A percentile compares a stretch with the other conserved stretches of the same genome.
Evolutionary conservation across 2,797 vertebrate genomes (phyloP).

Genomic region (Sebastes oblongus): DNA sequence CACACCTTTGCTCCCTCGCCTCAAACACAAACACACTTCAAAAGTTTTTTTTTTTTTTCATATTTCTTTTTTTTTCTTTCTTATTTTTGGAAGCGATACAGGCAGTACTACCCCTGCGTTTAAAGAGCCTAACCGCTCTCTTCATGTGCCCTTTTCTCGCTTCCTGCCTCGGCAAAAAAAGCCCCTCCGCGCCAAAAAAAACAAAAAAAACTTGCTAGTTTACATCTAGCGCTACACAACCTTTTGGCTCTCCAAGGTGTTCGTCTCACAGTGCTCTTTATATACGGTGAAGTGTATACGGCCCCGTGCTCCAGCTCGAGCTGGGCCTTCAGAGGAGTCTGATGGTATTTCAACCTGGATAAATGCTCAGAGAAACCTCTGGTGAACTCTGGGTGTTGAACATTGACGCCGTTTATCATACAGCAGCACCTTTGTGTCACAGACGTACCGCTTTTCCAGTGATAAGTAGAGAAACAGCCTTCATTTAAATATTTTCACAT

Average conservation of each 20-base stretch:
- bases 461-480: not conserved
- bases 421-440: not conserved
- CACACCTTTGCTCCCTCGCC: constrained; percentile 80
- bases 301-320: constrained; percentile 19
- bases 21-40: constrained; percentile 79
- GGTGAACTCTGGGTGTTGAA: constrained; percentile 15
- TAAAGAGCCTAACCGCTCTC: constrained; percentile 73
- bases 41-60: constrained; percentile 57
- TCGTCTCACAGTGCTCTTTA: constrained; percentile 48
- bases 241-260: constrained; percentile 54
- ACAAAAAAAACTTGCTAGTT: constrained; percentile 39
- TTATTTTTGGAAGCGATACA: constrained; percentile 77
- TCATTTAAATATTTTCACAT: not conserved
- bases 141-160: constrained; percentile 71
- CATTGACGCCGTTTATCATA: not conserved
- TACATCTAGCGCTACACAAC: constrained; percentile 60
- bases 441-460: not conserved
- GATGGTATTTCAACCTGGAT: constrained; percentile 13
- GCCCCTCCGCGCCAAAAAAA: constrained; percentile 38
- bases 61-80: constrained; percentile 50
- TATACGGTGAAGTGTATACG: constrained; percentile 2
- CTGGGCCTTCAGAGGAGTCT: constrained; percentile 22
- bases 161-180: constrained; percentile 68
- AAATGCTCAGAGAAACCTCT: constrained; percentile 20
- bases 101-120: constrained; percentile 60